phyloP scores from a whole-genome alignment of 2,113 vertebrate genomes.

The Laterallus jamaicensis region DNA sequence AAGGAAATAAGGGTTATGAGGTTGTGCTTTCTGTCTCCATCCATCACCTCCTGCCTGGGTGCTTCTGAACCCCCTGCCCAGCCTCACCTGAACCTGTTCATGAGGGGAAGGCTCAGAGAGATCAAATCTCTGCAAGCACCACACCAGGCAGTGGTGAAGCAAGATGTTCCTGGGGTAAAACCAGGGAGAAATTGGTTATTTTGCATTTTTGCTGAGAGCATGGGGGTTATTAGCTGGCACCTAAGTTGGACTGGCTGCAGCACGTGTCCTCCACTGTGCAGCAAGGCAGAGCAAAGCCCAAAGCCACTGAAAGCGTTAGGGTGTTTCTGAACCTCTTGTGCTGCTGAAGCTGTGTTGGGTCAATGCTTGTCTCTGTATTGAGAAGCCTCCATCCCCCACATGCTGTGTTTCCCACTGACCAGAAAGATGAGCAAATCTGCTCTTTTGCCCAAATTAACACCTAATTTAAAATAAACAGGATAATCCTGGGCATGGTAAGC shows the following conservation, averaged over 20 bases:
- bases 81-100: background rate
- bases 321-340: background rate
- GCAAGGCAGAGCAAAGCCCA: background rate
- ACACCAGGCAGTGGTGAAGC: background rate
- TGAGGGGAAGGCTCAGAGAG: background rate
- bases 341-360: background rate
- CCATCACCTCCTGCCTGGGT: background rate
- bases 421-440: background rate
- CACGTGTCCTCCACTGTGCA: accelerated
- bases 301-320: background rate
- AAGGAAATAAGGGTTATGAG: background rate
- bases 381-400: background rate
- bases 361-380: accelerated
- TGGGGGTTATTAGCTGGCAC: background rate
- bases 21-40: background rate
- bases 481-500: background rate
- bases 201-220: background rate
- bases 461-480: background rate
- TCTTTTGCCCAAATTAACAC: background rate
- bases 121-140: background rate
- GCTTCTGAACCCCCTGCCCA: background rate
- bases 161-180: background rate
- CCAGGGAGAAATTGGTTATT: background rate
- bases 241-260: background rate
- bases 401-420: background rate